Evolutionary conservation across 2,888 invertebrate genomes (phyloP).

Genomic region (Eilema griseolum): DNA sequence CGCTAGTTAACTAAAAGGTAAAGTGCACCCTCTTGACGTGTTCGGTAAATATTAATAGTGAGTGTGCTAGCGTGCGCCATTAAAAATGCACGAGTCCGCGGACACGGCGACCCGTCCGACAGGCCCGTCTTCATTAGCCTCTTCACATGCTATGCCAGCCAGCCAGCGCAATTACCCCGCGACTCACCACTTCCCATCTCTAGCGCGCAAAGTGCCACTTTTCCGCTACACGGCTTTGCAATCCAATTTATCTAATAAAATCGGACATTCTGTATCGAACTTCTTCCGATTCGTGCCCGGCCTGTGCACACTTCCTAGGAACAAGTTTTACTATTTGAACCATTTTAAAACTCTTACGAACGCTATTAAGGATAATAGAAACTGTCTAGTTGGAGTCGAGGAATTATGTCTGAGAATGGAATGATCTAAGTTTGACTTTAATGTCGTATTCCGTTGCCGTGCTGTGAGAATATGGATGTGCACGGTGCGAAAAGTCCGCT

Average conservation of each 20-base stretch:
- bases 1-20: slow-evolving; percentile 88
- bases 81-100: slow-evolving; percentile 86
- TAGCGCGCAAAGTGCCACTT: slow-evolving; percentile 59
- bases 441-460: slow-evolving; percentile 61
- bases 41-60: slow-evolving; percentile 87
- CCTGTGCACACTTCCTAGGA: slow-evolving; percentile 77
- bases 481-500: slow-evolving; percentile 54
- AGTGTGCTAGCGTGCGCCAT: slow-evolving; percentile 84
- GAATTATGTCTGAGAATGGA: slow-evolving; percentile 78
- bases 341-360: slow-evolving; percentile 85
- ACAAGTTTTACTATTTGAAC: slow-evolving; percentile 82
- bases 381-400: slow-evolving; percentile 79
- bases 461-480: slow-evolving; percentile 53
- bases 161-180: slow-evolving; percentile 63
- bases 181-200: slow-evolving; percentile 42
- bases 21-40: slow-evolving; percentile 88
- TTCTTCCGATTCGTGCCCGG: slow-evolving; percentile 71
- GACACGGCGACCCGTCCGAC: slow-evolving; percentile 68
- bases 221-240: slow-evolving; percentile 58
- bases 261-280: slow-evolving; percentile 79
- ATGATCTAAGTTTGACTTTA: slow-evolving; percentile 82
- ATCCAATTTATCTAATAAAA: slow-evolving; percentile 81
- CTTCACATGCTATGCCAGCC: slow-evolving; percentile 64
- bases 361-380: slow-evolving; percentile 85
- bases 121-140: slow-evolving; percentile 74